These are phyloP conservation scores for Cyclopterus lumpus DNA, from an alignment of 2,797 vertebrate genomes.

Conservation along the genomic window DNA sequence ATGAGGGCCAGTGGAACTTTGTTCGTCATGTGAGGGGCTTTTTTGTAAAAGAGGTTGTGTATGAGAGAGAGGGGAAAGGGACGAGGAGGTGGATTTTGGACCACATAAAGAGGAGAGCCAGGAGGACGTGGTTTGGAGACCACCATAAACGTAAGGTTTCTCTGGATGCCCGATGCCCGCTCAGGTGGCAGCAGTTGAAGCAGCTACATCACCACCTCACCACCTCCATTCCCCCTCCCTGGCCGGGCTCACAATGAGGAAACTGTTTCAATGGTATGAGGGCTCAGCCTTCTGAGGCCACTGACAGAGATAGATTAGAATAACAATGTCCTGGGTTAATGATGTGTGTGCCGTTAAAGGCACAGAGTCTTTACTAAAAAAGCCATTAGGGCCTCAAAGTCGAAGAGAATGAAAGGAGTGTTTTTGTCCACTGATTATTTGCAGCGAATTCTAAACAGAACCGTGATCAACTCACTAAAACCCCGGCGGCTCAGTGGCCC, in stretches of 20 bases:
- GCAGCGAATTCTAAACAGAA: constrained; percentile 54
- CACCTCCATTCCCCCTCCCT: not conserved
- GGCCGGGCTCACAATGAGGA: constrained; percentile 67
- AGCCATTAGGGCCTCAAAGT: constrained; percentile 69
- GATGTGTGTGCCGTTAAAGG: constrained; percentile 76
- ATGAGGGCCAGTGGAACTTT: constrained; percentile 70
- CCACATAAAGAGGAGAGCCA: constrained; percentile 62
- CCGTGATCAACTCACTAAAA: constrained; percentile 25
- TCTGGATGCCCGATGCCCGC: constrained; percentile 31
- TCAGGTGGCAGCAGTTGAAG: constrained; percentile 57
- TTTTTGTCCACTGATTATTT: constrained; percentile 68
- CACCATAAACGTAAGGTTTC: constrained; percentile 55
- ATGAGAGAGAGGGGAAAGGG: not conserved
- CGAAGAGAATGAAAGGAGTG: constrained; percentile 55
- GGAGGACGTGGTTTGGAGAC: constrained; percentile 60
- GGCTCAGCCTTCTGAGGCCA: constrained; percentile 66
- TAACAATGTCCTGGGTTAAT: constrained; percentile 80
- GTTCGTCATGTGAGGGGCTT: constrained; percentile 57
- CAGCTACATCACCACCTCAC: constrained; percentile 47
- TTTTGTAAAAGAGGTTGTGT: constrained; percentile 48
- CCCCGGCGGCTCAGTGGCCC: constrained; percentile 26
- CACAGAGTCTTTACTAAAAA: constrained; percentile 74
- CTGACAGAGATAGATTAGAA: constrained; percentile 79
- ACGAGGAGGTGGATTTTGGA: constrained; percentile 21
- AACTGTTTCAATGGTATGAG: constrained; percentile 70